Base-by-base conservation (phyloP, 2,797 vertebrate genomes). In the Pipistrellus pipistrellus region DNA sequence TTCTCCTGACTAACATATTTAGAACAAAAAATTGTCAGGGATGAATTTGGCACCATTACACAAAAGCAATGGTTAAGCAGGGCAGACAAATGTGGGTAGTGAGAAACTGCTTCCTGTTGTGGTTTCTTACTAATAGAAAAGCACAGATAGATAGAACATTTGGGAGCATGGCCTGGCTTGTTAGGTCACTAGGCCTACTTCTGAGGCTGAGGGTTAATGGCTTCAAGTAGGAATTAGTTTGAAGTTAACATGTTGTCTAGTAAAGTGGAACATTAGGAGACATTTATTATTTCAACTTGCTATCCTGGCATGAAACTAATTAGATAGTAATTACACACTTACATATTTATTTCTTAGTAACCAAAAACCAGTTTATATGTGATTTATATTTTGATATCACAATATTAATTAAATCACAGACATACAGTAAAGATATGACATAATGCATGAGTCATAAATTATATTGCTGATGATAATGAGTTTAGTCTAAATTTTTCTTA, bases 361-460 rank as follows among this genome's bases (percentile, higher is more conserved):
- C 18, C 21, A 76, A 77, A 10, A 87, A 90, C 92, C 5, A 78
- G 35, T 75, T 75, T 89, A 41, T 71, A 41, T 51, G 17, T 68
- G 94, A 73, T 90, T 90, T 85, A 5, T 18, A 96, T 84, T 90
- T 78, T 94, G 44, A 68, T 85, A 59, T 57, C 41, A 62, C 38
- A 95, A 62, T 38, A 95, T 84, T 91, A 94, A 89, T 44, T 85
- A 66, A 69, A 85, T 82, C 25, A 87, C n/a, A 91, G 66, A 92
- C 27, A 89, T 32, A 87, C 23, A 86, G 88, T 94, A 82, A 96
- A 89, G 32, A 80, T 27, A 82, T 64, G 27, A 80, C 46, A 89
- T 80, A 94, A 88, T 64, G 4, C 3, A 48, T 83, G 32, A 72
- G 32, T 88, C 71, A 87, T 69, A 83, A 84, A 84, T 92, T 88